phyloP scores from a whole-genome alignment of 2,113 vertebrate species.

The Isurus oxyrinchus region DNA sequence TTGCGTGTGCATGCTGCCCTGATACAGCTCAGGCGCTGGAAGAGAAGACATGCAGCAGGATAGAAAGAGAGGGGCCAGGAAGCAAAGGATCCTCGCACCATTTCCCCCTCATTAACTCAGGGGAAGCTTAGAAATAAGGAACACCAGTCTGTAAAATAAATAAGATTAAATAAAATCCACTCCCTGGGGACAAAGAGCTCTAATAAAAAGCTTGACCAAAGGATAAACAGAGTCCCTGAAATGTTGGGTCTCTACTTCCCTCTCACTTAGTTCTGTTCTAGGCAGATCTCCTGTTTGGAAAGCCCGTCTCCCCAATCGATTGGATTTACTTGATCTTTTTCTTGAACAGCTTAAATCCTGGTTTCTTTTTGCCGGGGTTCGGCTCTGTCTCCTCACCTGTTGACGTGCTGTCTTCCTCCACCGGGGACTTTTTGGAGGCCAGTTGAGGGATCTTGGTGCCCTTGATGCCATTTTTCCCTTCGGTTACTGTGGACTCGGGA shows the following conservation, averaged over 20 bases:
- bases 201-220: too few species aligned
- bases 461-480: slow-evolving; percentile 49
- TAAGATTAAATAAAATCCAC: slow-evolving; percentile 38
- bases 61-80: not conserved
- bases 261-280: not conserved
- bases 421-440: slow-evolving; percentile 72
- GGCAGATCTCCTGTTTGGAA: not conserved
- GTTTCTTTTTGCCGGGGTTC: slow-evolving; percentile 82
- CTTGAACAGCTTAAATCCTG: slow-evolving; percentile 96
- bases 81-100: not conserved
- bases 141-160: slow-evolving; percentile 36
- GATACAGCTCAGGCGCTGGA: not conserved
- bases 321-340: slow-evolving; percentile 81
- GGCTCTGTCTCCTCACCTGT: slow-evolving; percentile 87
- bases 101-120: not conserved
- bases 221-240: too few species aligned
- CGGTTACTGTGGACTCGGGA: slow-evolving; percentile 79
- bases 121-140: not conserved
- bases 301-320: not conserved
- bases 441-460: slow-evolving; percentile 83
- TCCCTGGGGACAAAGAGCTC: not conserved
- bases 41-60: slow-evolving; percentile 1
- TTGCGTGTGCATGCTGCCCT: slow-evolving; percentile 9
- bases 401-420: slow-evolving; percentile 86
- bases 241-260: not conserved